These are phyloP conservation scores for Rhizomys pruinosus DNA, from an alignment of 2,113 vertebrate species.

Conservation along the genomic window DNA sequence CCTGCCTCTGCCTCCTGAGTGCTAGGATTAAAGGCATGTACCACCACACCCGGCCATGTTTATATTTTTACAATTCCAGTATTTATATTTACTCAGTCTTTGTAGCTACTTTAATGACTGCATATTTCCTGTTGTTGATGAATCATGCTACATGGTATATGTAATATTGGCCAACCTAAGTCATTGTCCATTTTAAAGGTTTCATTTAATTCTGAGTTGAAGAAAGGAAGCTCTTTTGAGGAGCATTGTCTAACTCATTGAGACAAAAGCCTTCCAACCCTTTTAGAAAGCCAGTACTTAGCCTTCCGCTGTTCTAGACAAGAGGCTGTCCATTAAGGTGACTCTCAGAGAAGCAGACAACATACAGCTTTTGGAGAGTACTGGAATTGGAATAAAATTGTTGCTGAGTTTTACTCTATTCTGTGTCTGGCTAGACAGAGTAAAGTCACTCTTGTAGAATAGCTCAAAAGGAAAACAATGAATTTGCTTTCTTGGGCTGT, in stretches of 20 bases:
- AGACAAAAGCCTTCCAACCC: conserved; percentile 39
- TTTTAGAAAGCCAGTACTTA: conserved; percentile 47
- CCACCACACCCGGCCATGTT: too few species aligned
- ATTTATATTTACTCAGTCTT: conserved; percentile 34
- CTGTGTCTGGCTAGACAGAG: neutral
- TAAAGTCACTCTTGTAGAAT: neutral
- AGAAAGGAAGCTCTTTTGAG: conserved; percentile 32
- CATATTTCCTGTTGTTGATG: neutral
- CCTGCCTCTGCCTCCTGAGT: too few species aligned
- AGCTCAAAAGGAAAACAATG: conserved; percentile 52
- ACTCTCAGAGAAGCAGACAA: conserved; percentile 10
- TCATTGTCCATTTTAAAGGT: conserved; percentile 51
- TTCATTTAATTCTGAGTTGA: conserved; percentile 51
- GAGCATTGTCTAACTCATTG: conserved; percentile 25
- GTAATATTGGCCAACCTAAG: conserved; percentile 5
- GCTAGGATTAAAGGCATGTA: too few species aligned
- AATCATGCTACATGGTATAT: neutral
- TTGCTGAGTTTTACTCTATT: conserved; percentile 39
- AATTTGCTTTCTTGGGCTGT: conserved; percentile 11
- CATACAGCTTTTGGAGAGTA: conserved; percentile 13
- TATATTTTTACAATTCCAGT: conserved; percentile 8
- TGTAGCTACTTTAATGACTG: conserved; percentile 42
- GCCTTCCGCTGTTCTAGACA: conserved; percentile 43
- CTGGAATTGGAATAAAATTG: conserved; percentile 13
- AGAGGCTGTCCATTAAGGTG: conserved; percentile 29